These are phyloP conservation scores for Drosophila affinis DNA, from an alignment of 2,888 invertebrate genomes.

Conservation along the genomic window DNA sequence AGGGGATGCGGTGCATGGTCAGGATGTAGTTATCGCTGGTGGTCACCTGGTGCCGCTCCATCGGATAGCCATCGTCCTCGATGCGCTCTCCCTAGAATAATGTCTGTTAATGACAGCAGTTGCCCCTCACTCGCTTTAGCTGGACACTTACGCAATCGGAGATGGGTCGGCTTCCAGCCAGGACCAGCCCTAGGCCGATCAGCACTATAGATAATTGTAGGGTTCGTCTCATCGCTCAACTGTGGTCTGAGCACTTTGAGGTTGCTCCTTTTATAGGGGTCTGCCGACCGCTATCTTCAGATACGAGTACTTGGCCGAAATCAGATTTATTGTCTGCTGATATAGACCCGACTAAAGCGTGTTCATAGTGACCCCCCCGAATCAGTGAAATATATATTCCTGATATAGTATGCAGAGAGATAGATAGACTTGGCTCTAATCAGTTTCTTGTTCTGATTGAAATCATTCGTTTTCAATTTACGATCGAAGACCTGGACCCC, in stretches of 20 bases:
- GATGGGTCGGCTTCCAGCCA: constrained; percentile 63
- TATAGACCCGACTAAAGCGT: not conserved
- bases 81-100: constrained; percentile 71
- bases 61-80: constrained; percentile 85
- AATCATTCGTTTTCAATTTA: constrained; percentile 54
- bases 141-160: constrained; percentile 73
- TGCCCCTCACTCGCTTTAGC: not conserved
- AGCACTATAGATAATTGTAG: constrained; percentile 44
- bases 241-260: constrained; percentile 1
- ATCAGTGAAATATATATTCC: constrained; percentile 16
- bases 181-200: constrained; percentile 40
- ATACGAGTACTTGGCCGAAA: constrained; percentile 35
- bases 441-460: constrained; percentile 49
- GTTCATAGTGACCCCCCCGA: constrained; percentile 30
- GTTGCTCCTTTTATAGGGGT: constrained; percentile 51
- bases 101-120: not conserved
- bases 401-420: constrained; percentile 5
- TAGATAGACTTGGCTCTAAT: constrained; percentile 47
- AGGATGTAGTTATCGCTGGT: constrained; percentile 93
- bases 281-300: constrained; percentile 44
- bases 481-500: constrained; percentile 41
- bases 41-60: constrained; percentile 88
- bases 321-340: constrained; percentile 42
- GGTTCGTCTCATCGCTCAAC: constrained; percentile 44
- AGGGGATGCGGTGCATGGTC: constrained; percentile 91